Base-by-base conservation (phyloP, 2,113 vertebrate species). In the Ictidomys tridecemlineatus region DNA sequence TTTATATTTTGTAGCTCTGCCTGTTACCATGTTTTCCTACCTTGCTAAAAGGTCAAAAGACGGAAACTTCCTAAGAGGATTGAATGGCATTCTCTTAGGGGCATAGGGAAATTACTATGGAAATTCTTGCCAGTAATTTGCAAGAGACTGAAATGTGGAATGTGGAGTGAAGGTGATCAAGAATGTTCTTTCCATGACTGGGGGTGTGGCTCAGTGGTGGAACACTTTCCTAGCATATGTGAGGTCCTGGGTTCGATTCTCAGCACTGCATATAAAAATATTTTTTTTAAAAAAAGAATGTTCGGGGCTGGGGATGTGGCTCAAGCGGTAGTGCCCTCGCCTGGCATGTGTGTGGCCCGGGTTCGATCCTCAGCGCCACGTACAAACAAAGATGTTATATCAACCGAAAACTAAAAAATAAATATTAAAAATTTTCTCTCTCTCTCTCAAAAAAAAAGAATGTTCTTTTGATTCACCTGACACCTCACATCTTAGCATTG, bases 31-130 rank as follows among this genome's bases (percentile, higher is more conserved):
- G 14, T 53, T 69, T 85, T 78, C 32, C 58, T 79, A 12, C 12
- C 32, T 95, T 85, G 39, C 53, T 63, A 30, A 63, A 80, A 87
- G 63, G 63, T 51, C 45, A 56, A 56, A 82, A 87, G 92, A 89
- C 39, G 39, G 30, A 89, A 67, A 77, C 69, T 80, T 76, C 1
- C 61, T 45, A 37, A 91, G 53, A 16, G 79, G 26, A 76, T 58
- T 84, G 65, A 63, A 12, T 74, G 56, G 18, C 56, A 10, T 86
- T 22, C 72, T 26, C 34, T 78, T 89, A 76, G 61, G 73, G 56
- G 30, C 18, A 70, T 39, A 56, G 16, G 84, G 39, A 72, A 37
- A 5, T 58, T 90, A 53, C 51, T 16, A 53, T 53, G 51, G 51
- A 53, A 14, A 37, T 67, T 70, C 69, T 65, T 89, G 85, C 34